Evolutionary conservation across 2,888 invertebrate species (phyloP), one percentile per base, ranked within the genome.

Genomic region (Pinctada fucata): DNA sequence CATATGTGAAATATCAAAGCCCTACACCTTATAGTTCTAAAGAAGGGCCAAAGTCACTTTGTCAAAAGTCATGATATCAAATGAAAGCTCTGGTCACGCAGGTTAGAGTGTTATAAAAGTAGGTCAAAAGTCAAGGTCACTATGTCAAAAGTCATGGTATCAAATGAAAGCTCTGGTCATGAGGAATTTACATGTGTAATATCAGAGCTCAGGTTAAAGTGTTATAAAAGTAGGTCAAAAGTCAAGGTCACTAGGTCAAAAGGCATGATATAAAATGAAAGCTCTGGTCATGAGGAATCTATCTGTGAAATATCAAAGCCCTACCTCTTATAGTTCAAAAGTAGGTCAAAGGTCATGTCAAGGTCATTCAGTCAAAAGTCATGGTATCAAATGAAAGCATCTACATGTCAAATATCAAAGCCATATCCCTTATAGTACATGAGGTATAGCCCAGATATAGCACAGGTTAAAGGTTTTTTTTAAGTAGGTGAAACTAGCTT

Each of bases 1-100:
- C 58, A 58, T 58, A 58, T 58, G 58, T 58, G 58, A 58, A 58
- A 58, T 58, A 13, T 58, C 58, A 58, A 58, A 58, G 58, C 58
- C 58, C 6, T 13, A 13, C 13, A 0, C 6, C 58, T 58, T 58
- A 13, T 13, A 58, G 58, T 58, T 58, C 58, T 10, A 58, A 58
- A 58, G 13, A 10, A 58, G 13, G 13, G 58, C 58, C 13, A 6
- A 58, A 58, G 58, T 58, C 58, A 31, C 31, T 31, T 31, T 31
- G 31, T 31, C 31, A 31, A 31, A 31, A 31, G 31, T 31, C 31
- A 31, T 31, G 31, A 31, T 31, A 31, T 31, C 31, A 31, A 31
- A 31, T 31, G 31, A 31, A 31, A 31, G 31, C 31, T 1, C 31
- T 31, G 31, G 31, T 31, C 31, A 31, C 31, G 31, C 31, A 31